Evolutionary conservation across 2,113 vertebrate genomes (phyloP), one percentile per base, ranked within the genome.

Genomic region (Tachysurus vachellii): DNA sequence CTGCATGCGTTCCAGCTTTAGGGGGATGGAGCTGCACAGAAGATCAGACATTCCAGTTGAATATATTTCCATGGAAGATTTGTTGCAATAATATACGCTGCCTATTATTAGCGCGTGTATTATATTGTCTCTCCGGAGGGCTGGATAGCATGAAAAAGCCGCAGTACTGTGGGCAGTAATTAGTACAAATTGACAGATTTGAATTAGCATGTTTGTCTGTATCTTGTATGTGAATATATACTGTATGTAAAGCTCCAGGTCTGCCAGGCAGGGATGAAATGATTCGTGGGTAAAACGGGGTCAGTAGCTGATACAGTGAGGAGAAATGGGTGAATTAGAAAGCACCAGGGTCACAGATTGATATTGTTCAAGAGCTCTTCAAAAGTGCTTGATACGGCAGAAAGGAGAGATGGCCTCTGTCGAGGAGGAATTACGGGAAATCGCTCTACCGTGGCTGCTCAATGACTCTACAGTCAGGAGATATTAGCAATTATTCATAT

Each of bases 51-150:
- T 95, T 95, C 96, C 96, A 96, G 96, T 95, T 92, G 94, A 93
- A 96, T 96, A 96, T 97, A 95, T 97, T 97, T 97, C 97, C 96
- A 96, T 96, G 96, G 95, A 96, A 97, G 96, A 97, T 97, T 97
- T 97, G 95, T 95, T 95, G 94, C 96, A 95, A 95, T 96, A 79
- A 76, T 75, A 75, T 64, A 83, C 36, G 28, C 17, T 31, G 42
- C 83, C 47, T n/a, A 31, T 42, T 62, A 70, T 71, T 53, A 61
- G 3, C 13, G 5, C 4, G 5, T 23, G 2, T 16, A 16, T 76
- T 57, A 3, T 56, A 1, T 13, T 6, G 17, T 47, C 26, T 79
- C 2, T 11, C 7, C 50, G 2, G 31, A 19, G 47, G 1, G 23
- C 57, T 31, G 8, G 71, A 19, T 26, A 14, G 23, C 17, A 62